Evolutionary conservation across 2,888 invertebrate genomes (phyloP), one percentile per base, ranked within the genome.

Genomic region (Anaspis maculata): DNA sequence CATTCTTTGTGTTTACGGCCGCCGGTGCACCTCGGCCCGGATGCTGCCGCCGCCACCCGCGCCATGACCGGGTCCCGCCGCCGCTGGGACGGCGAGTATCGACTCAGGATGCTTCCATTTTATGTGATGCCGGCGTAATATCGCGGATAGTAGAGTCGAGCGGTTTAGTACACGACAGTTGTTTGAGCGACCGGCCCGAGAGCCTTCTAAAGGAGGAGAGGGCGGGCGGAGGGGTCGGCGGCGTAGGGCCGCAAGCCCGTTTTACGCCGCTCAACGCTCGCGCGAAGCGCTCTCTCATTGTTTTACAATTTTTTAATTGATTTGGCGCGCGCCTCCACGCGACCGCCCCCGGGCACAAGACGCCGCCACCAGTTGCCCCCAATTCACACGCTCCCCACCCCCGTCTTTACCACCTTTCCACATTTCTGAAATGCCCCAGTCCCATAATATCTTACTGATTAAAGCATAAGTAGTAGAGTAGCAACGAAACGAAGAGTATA

Each of bases 111-210:
- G 57, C 58, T 54, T 54, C 57, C 58, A 57, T 57, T 60, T 60
- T 59, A 58, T 55, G 53, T 54, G 57, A 57, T 57, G 57, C 54
- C 52, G 52, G 52, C 53, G 53, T 59, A 52, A 60, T 61, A 59
- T 60, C 59, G 56, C 55, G 55, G 56, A 59, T 59, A 56, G 56
- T 56, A 52, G 52, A 54, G 52, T 51, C 52, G 57, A 53, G 56
- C 56, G 57, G 54, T 59, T 53, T 57, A 54, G 52, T 54, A 57
- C 56, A 59, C 60, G 60, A 62, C 62, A 60, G 57, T 61, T 59
- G 62, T 61, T 61, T 59, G 60, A 61, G 55, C 56, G 56, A 57
- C 53, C 51, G 54, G 48, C 51, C 52, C 49, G 51, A 44, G 9
- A 9, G 39, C 45, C 44, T 44, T 46, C 40, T 45, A 46, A 51